Base-by-base conservation (phyloP, 2,113 vertebrate species). In the Plotosus lineatus region DNA sequence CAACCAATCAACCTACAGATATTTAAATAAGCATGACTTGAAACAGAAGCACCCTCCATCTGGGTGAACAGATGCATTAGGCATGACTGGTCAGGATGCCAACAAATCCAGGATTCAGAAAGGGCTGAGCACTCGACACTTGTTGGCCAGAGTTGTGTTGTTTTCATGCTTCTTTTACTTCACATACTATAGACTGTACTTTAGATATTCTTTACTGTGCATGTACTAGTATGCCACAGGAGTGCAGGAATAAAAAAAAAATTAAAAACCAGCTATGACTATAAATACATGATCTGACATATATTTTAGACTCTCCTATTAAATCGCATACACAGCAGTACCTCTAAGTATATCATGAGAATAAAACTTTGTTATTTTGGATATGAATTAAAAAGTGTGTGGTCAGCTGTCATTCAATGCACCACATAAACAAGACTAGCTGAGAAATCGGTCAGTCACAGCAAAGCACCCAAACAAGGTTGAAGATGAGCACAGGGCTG, bases 381-480 rank as follows among this genome's bases (percentile, higher is more conserved):
- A 46, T 26, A 6, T 15, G 42, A 31, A 48, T 31, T 44, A 42
- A 69, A 26, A n/a, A 85, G 75, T 74, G 84, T 76, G 83, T 56
- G 40, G 85, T 84, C 82, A 86, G 83, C 79, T 79, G 83, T 82
- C 79, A 87, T 86, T 87, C 85, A 88, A 80, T 79, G 86, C 69
- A 85, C 81, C 76, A 87, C 83, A 88, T 86, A 87, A 82, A 65
- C 84, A 89, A 87, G 86, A 87, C 80, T 76, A 80, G 77, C 88
- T 91, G 77, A 90, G 90, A 90, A 86, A 90, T 90, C 89, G 61
- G 65, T 68, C 12, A 55, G 66, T 61, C 6, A 80, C 85, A 90
- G 84, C 88, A 89, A 88, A 88, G 86, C 78, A 87, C 86, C 85
- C 85, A 82, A 85, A 82, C 85, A 85, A 81, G 84, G 60, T 8